A percentile compares a stretch with the other conserved stretches of the same genome.
phyloP scores from a whole-genome alignment of 2,113 vertebrate species.

The Kryptolebias marmoratus region DNA sequence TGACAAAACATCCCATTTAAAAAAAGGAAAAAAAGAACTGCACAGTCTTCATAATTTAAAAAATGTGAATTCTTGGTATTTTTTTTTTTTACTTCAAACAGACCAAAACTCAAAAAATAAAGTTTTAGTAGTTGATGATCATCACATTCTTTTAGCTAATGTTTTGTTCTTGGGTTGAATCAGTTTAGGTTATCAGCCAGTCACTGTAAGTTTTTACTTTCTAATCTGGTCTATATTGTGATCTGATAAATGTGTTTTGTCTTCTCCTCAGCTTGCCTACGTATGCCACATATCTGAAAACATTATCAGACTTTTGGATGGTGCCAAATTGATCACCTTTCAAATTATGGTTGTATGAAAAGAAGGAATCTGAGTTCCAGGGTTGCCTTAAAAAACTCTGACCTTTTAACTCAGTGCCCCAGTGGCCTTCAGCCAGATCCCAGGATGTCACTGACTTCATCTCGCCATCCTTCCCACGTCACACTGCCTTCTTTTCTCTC shows the following conservation, averaged over 20 bases:
- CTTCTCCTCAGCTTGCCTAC: background rate
- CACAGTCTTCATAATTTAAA: background rate
- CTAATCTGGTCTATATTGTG: background rate
- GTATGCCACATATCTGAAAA: background rate
- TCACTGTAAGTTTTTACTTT: background rate
- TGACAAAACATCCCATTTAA: background rate
- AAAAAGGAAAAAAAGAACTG: background rate
- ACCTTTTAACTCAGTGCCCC: slow-evolving; percentile 49
- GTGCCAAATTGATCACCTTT: slow-evolving; percentile 22
- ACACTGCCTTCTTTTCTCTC: slow-evolving; percentile 66
- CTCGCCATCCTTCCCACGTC: slow-evolving; percentile 58
- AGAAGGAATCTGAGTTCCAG: slow-evolving; percentile 29
- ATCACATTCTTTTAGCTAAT: background rate
- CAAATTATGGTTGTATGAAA: slow-evolving; percentile 11
- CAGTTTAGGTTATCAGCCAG: too few species aligned
- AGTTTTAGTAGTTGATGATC: background rate
- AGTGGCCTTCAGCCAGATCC: slow-evolving; percentile 67
- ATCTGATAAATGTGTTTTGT: background rate
- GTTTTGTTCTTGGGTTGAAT: too few species aligned
- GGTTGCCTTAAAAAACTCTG: slow-evolving; percentile 29
- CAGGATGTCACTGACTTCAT: slow-evolving; percentile 69
- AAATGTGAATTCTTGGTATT: background rate
- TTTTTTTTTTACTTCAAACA: too few species aligned
- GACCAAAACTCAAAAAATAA: too few species aligned
- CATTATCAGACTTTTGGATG: background rate